Evolutionary conservation across 1,140 invertebrate genomes (phyloP).

Genomic region (Temnothorax nylanderi): DNA sequence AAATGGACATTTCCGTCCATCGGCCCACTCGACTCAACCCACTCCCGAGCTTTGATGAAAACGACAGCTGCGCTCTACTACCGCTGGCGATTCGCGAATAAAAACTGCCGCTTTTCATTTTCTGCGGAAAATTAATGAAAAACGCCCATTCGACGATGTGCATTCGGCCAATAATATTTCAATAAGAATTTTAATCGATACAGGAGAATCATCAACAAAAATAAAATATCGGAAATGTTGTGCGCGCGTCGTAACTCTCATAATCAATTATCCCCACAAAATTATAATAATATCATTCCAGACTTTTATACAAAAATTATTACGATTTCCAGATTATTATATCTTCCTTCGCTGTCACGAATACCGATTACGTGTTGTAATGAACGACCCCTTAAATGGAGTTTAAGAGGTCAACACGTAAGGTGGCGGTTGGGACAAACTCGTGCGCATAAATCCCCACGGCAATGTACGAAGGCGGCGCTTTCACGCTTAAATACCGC

Average conservation of each 20-base stretch:
- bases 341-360: background rate
- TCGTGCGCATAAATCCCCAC: conserved; percentile 61
- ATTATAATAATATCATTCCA: background rate
- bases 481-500: conserved; percentile 54
- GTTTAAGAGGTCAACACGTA: background rate
- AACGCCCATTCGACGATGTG: background rate
- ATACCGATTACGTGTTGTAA: conserved; percentile 50
- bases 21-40: background rate
- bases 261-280: background rate
- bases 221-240: background rate
- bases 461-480: conserved; percentile 44
- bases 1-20: conserved; percentile 46
- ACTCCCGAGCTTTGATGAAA: conserved; percentile 7
- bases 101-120: conserved; percentile 11
- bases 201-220: no score
- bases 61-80: conserved; percentile 27
- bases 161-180: background rate
- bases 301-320: background rate
- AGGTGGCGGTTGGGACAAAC: background rate
- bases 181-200: background rate
- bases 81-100: background rate
- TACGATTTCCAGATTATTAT: background rate
- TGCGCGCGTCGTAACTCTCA: no score
- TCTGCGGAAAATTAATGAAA: conserved; percentile 10
- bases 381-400: conserved; percentile 22